These are phyloP conservation scores for Helleia helle DNA, from an alignment of 2,888 invertebrate genomes.

Conservation along the genomic window DNA sequence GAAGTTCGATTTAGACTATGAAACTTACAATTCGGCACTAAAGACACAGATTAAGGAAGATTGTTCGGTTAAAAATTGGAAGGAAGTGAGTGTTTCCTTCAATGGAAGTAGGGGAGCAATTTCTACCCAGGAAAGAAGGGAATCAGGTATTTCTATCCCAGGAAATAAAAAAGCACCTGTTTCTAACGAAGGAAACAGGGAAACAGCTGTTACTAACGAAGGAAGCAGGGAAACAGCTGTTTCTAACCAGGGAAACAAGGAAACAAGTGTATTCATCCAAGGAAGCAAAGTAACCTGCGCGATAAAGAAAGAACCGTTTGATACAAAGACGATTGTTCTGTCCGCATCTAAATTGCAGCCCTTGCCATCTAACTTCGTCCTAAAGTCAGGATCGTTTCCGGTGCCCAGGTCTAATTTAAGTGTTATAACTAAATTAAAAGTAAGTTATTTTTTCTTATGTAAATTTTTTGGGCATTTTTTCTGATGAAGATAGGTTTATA, in stretches of 20 bases:
- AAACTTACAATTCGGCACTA: conserved; percentile 21
- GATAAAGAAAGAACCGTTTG: conserved; percentile 13
- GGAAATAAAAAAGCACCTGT: too few species aligned
- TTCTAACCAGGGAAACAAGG: background rate
- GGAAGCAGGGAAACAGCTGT: background rate
- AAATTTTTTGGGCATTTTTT: too few species aligned
- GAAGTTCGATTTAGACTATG: conserved; percentile 28
- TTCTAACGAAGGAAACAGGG: too few species aligned
- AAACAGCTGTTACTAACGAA: background rate
- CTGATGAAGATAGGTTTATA: too few species aligned
- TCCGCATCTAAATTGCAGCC: conserved; percentile 59
- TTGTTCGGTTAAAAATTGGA: background rate
- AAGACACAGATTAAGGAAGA: background rate
- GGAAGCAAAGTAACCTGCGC: background rate
- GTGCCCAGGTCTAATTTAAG: background rate
- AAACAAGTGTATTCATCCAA: background rate
- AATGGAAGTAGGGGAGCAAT: too few species aligned
- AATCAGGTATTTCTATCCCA: too few species aligned
- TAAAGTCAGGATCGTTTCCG: conserved; percentile 11
- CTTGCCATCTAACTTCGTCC: conserved; percentile 42
- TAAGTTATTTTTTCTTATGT: conserved; percentile 9
- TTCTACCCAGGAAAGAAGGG: too few species aligned
- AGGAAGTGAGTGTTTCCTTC: too few species aligned
- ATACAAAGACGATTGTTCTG: conserved; percentile 37
- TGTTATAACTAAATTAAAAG: conserved; percentile 13